Evolutionary conservation across 2,113 vertebrate species (phyloP), one percentile per base, ranked within the genome.

Genomic region (Noturus placidus): DNA sequence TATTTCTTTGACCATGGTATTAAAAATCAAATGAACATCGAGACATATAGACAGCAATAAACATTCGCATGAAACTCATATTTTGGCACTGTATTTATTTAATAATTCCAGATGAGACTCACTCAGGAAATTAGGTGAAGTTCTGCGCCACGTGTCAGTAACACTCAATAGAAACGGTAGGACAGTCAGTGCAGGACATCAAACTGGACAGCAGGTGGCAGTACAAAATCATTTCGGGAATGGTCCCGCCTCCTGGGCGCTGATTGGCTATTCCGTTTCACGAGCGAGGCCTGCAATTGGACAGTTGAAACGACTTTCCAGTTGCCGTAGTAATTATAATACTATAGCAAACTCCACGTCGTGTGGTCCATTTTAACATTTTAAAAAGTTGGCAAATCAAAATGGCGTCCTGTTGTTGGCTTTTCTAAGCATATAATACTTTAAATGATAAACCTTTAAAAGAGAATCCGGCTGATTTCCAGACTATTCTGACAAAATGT

Each of bases 141-240:
- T 35, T 57, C 10, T 35, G 30, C 52, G 78, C 78, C 54, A 81
- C 78, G 78, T 81, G 78, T 81, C 78, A 81, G 50, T 54, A 19
- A 30, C 50, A 50, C 14, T 78, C 46, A 50, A 50, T 50, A 50
- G 46, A 46, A 25, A 27, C 5, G 56, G 0, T 17, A 30, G 17
- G 27, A 54, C 77, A 20, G 20, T 25, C 7, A 35, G 52, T 82
- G 79, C 33, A 59, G 30, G 6, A 59, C 30, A 27, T 61, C 17
- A 25, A 82, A 38, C 33, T 82, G 11, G 5, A 25, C 79, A 82
- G 33, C 56, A 82, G 56, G 79, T 38, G 79, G 79, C 79, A 82
- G 56, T 42, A 2, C 33, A 57, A 33, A 57, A 30, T 35, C 56
- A 59, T 38, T 22, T 4, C 22, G 78, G 6, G 7, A 6, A 82